Base-by-base conservation (phyloP, 2,113 vertebrate species). In the Mellivora capensis region DNA sequence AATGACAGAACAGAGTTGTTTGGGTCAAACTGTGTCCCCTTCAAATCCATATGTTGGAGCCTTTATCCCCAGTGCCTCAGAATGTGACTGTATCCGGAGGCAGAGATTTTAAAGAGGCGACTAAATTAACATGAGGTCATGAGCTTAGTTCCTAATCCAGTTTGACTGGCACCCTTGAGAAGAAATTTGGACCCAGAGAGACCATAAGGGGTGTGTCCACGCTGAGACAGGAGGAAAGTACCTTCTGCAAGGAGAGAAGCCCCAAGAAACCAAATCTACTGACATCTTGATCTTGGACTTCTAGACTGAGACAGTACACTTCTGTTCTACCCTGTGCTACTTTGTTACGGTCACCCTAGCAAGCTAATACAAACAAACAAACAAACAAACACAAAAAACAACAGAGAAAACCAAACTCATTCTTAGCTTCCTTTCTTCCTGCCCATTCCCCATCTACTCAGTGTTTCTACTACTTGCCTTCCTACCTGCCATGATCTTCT, bases 371-470 rank as follows among this genome's bases (percentile, higher is more conserved):
- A 7, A 57, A 57, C 23, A 54, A 52, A 52, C 4, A 52, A 15
- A 52, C 15, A 52, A 17, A 52, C 14, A 15, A 52, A 52, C 15
- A 17, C n/a, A n/a, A n/a, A n/a, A n/a, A n/a, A n/a, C n/a, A n/a
- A n/a, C n/a, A n/a, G n/a, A n/a, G n/a, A n/a, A n/a, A n/a, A n/a
- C 49, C 49, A 11, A 8, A 20, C 0, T 0, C 6, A 1, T 0
- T 2, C 3, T 34, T 25, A 2, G 31, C 54, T 49, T 23, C 12
- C 18, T 71, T 34, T 0, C 6, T 13, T 61, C 20, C 18, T 47
- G 25, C 20, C 7, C 14, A 27, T 13, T 57, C 18, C 29, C 18
- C 29, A 12, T 61, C n/a, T 39, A 49, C 8, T 69, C 10, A 13
- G 18, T 11, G 6, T 37, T 52, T 6, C 27, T 77, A 13, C 7